Conservation (phyloP, 35 echinoderm and acorn worm genomes). For the Diadema setosum region DNA sequence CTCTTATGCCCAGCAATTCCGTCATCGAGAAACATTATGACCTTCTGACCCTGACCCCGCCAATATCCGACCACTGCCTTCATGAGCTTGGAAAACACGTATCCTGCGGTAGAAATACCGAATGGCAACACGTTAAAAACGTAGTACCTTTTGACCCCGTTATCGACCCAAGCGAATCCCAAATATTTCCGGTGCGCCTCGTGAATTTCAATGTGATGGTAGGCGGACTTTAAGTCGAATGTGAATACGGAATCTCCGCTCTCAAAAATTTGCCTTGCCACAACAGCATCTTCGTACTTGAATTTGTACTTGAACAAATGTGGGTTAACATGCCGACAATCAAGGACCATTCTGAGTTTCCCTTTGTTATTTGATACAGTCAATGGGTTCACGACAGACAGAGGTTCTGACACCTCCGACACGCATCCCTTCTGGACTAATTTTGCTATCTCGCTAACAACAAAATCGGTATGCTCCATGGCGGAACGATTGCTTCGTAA, state of each 20-base stretch:
- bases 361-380: not conserved
- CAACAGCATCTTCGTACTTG: not conserved
- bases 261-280: not conserved
- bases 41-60: not conserved
- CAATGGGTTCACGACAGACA: conserved; percentile 13
- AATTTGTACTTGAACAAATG: conserved; percentile 39
- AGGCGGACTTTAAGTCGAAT: conserved; percentile 30
- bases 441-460: not conserved
- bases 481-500: conserved; percentile 13
- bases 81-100: not conserved
- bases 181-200: not conserved
- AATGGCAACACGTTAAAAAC: conserved; percentile 26
- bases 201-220: conserved; percentile 37
- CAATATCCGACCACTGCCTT: not conserved
- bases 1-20: not conserved
- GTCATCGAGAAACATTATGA: conserved; percentile 28
- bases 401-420: not conserved
- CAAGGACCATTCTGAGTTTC: conserved; percentile 16
- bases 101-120: conserved; percentile 11
- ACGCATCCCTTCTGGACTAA: not conserved
- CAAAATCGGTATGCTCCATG: not conserved
- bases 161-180: not conserved
- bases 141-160: not conserved
- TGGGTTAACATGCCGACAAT: not conserved
- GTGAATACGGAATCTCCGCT: not conserved